Evolutionary conservation across 1,140 invertebrate genomes (phyloP), one percentile per base, ranked within the genome.

Genomic region (Samia ricini): DNA sequence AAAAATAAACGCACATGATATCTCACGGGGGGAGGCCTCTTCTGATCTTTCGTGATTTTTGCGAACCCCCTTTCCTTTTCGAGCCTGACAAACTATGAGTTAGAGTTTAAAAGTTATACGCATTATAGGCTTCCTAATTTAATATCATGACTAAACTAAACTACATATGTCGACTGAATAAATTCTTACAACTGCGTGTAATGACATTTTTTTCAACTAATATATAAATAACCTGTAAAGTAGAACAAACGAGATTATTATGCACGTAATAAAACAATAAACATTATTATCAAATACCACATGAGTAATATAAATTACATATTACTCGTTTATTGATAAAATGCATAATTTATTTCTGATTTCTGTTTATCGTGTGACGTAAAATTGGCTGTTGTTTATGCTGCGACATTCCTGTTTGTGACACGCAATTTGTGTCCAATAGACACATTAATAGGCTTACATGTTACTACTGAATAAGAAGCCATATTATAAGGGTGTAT

Each of bases 271-370:
- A 42, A 42, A 42, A 42, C 33, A 42, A 42, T 15, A 42, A 15
- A 42, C 33, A 42, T 42, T 42, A 42, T 15, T 42, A 12, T 42
- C 33, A 42, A 42, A 42, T 42, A 42, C 33, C 33, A 42, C 33
- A 42, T 42, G 33, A 4, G 33, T 42, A 42, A 15, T 42, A 15
- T 42, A 42, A 42, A 42, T 42, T 42, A 42, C 33, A 42, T 42
- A n/a, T n/a, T n/a, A 15, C 33, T 42, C 33, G 33, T 42, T n/a
- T 42, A 42, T 15, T 15, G 33, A 42, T 42, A 42, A 42, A 42
- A 42, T 42, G 33, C 33, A 42, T 42, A 42, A 42, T 42, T 42
- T 42, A 42, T 42, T 42, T 42, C 33, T 42, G 33, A 42, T 42
- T 42, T 26, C 26, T 42, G 33, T 42, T 42, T 42, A 42, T 42